Evolutionary conservation across 1,140 invertebrate species (phyloP), one percentile per base, ranked within the genome.

Genomic region (Pinna nobilis): DNA sequence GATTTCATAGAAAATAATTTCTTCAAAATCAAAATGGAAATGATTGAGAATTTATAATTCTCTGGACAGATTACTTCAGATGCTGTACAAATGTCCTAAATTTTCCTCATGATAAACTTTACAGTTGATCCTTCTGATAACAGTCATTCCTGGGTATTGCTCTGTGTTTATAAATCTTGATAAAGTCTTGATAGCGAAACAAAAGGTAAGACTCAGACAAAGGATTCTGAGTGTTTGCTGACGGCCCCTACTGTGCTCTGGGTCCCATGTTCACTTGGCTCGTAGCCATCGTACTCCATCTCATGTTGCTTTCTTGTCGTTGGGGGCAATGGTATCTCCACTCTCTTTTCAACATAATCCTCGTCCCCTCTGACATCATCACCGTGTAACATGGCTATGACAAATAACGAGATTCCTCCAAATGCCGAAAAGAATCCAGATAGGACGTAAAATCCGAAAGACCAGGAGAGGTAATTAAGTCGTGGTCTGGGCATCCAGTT

Each of bases 401-500:
- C 74, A 44, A 86, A 85, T 1, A 84, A 33, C 25, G 74, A 79
- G 53, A 88, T 83, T 2, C 86, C 86, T 11, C 82, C 80, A 61
- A 87, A 85, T 13, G 84, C 82, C 11, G 80, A 69, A 79, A 97
- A 93, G 64, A 98, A 92, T 78, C 95, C 94, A 3, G 96, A 93
- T 35, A 97, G 91, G n/a, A 97, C 94, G 55, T 95, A 95, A 83
- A 98, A 92, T 49, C 93, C 96, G 87, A 95, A 99, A 0, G 95
- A 96, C 96, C 97, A 99, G 3, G 96, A 97, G 1, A 99, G 88
- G 78, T 98, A 96, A 90, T 99, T 99, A 88, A 94, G 97, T 83
- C 96, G 96, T 1, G 97, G 97, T 86, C 98, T 96, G 88, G 97
- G 93, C 47, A 99, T 90, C 97, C 97, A 99, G 84, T 96, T 94